These are phyloP conservation scores for Melanerpes aurifrons DNA, from an alignment of 2,113 vertebrate species.

Conservation along the genomic window DNA sequence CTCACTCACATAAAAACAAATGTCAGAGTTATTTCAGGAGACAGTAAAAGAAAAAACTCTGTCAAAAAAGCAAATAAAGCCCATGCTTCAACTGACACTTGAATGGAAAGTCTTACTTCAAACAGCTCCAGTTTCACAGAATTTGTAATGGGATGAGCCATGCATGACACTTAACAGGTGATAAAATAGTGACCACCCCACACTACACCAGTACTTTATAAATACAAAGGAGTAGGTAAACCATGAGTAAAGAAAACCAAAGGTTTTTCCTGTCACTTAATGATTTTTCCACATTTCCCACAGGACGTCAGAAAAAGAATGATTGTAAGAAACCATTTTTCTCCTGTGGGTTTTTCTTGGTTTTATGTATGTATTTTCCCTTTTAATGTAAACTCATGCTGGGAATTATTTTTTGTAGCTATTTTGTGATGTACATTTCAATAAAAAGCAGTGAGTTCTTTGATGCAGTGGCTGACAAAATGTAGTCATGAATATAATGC, in stretches of 20 bases:
- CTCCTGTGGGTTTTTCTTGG: neutral
- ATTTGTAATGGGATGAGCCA: conserved; percentile 20
- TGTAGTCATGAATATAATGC: neutral
- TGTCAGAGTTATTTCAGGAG: conserved; percentile 32
- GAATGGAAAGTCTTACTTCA: conserved; percentile 47
- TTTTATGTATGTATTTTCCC: neutral
- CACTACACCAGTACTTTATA: neutral
- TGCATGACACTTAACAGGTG: neutral
- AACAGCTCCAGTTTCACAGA: neutral
- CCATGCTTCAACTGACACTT: neutral
- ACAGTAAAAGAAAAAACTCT: conserved; percentile 5
- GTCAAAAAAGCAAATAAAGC: neutral
- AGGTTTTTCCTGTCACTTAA: neutral
- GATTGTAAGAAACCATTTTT: conserved; percentile 6
- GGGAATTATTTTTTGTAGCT: neutral
- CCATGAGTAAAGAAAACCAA: neutral
- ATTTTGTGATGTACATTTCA: neutral
- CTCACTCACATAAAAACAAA: conserved; percentile 31
- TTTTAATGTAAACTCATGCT: conserved; percentile 14
- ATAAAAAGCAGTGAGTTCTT: neutral
- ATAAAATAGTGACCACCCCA: conserved; percentile 1
- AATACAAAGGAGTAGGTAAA: neutral
- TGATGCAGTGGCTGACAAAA: conserved; percentile 20
- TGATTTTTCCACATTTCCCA: conserved; percentile 25
- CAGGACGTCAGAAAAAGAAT: conserved; percentile 7